Evolutionary conservation across 2,797 vertebrate species (phyloP), one percentile per base, ranked within the genome.

Genomic region (Echeneis naucrates): DNA sequence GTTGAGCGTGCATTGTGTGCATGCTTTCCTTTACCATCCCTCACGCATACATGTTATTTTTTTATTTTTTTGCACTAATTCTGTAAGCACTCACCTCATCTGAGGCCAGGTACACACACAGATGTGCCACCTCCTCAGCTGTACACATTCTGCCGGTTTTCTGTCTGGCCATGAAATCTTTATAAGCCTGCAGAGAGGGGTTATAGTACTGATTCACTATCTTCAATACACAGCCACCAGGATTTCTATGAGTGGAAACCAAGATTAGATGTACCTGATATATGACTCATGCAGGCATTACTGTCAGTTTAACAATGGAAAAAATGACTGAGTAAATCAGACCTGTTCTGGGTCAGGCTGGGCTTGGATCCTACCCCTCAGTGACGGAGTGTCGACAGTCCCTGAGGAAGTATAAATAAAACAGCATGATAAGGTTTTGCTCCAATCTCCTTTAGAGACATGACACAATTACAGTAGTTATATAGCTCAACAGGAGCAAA

Each of bases 101-200:
- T 2, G 98, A 98, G 38, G 98, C 98, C 93, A 99, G 77, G 86
- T 97, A 99, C 6, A 99, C 95, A 38, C 97, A 97, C 30, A 99
- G 94, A 72, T 96, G 80, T 0, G 96, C 97, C 72, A 99, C 94
- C 89, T 99, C 98, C 64, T 98, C 96, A 0, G 97, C 95, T 3
- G 95, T 96, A 72, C 96, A 98, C 92, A 99, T 89, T 77, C 97
- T 94, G 45, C 97, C 97, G 2, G 90, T 98, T 92, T 93, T 98
- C 83, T 99, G 97, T 80, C 98, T 94, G 40, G 95, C 95, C 89
- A 99, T 94, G 76, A 99, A 98, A 84, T 96, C 93, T 64, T 95
- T 95, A 65, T 94, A 71, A 21, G 96, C 97, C 97, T 99, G 63
- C 14, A 38, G 32, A 68, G 50, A 72, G 4, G 21, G 50, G 52